Evolutionary conservation across 2,113 vertebrate genomes (phyloP), one percentile per base, ranked within the genome.

Genomic region (Coracopsis vasa): DNA sequence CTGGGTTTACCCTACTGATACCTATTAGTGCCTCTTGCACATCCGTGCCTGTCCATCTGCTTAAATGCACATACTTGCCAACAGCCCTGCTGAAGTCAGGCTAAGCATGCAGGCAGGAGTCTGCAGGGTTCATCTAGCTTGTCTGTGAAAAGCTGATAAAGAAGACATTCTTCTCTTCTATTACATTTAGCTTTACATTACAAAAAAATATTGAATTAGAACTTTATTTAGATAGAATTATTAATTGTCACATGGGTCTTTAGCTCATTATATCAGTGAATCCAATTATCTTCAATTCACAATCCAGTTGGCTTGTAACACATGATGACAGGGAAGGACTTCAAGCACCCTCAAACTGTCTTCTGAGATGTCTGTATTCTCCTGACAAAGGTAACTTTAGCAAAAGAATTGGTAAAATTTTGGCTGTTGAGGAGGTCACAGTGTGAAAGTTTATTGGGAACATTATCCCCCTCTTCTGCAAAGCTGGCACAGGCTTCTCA

Each of bases 121-220:
- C 37, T 65, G 64, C 27, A 60, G 60, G 24, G 29, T 54, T 69
- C 60, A 24, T 58, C 67, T 53, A 83, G 65, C 9, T 51, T 3
- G 0, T 16, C 28, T 41, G 10, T 28, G 58, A 73, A 77, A 91
- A 86, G 33, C 35, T 51, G 21, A 91, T 58, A 75, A 83, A 85
- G 58, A 80, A 65, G 48, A 73, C 11, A 41, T 66, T 65, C 27
- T 81, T 78, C 73, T 74, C 21, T 53, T 58, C 35, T 77, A 27
- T 31, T 86, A 53, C n/a, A 44, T 48, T 84, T 53, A 53, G 33
- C 51, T 24, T 86, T 69, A 37, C 29, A 39, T 75, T 88, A 54
- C 33, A 90, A 88, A 88, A 88, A 95, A 86, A 86, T 29, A 90
- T 6, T 79, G n/a, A 90, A 81, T 71, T 92, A 85, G 16, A 70